A percentile compares a stretch with the other conserved stretches of the same genome.
Conservation (phyloP, 2,797 vertebrate genomes). For the Pelodytes ibericus region DNA sequence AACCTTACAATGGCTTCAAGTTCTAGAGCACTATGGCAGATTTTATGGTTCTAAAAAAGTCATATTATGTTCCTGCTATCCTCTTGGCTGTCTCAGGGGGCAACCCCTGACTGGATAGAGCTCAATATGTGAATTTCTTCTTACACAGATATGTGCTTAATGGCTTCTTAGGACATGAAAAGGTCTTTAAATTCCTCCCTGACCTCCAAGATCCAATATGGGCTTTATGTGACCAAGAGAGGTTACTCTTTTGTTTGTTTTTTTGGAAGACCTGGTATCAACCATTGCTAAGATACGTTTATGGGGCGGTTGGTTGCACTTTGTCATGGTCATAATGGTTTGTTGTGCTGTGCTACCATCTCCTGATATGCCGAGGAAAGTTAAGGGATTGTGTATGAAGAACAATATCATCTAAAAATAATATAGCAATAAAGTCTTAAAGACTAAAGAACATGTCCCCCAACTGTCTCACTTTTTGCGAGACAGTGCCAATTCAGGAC, state of each 20-base stretch:
- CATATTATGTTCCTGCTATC: background rate
- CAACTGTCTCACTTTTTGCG: no score
- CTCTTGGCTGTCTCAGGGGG: background rate
- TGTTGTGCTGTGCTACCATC: no score
- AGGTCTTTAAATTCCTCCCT: background rate
- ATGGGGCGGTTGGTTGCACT: background rate
- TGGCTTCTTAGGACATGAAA: slow-evolving; percentile 35
- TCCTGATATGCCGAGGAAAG: no score
- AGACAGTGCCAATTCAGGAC: no score
- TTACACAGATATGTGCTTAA: background rate
- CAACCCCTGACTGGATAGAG: background rate
- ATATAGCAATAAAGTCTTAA: no score
- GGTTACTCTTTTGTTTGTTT: background rate
- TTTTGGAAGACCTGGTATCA: background rate
- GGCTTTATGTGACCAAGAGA: background rate
- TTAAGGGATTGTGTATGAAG: no score
- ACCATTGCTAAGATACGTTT: background rate
- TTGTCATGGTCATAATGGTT: no score
- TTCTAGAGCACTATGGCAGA: no score
- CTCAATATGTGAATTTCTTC: slow-evolving; percentile 3
- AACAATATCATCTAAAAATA: no score
- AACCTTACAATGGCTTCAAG: no score
- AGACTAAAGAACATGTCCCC: no score
- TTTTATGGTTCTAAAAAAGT: background rate
- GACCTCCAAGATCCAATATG: background rate